Evolutionary conservation across 2,888 invertebrate genomes (phyloP).

Genomic region (Theodoxus fluviatilis): DNA sequence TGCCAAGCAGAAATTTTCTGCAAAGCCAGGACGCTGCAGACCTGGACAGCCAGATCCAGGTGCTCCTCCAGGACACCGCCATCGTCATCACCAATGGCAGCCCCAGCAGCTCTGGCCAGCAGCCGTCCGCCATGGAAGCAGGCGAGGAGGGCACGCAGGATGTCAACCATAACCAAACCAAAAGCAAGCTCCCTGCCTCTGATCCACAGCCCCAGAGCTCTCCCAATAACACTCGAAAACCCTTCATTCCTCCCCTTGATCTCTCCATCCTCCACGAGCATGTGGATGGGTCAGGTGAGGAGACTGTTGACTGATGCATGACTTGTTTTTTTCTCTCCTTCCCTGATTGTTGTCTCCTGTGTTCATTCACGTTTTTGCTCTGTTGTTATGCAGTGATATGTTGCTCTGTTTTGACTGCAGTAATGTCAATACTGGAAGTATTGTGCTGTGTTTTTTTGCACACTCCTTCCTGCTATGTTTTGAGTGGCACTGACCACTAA

Average conservation of each 20-base stretch:
- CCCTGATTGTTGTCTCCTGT: not conserved
- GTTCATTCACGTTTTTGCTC: not conserved
- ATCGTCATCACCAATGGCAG: constrained; percentile 24
- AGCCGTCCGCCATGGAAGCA: constrained; percentile 7
- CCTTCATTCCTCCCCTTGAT: constrained; percentile 68
- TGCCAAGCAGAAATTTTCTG: constrained; percentile 45
- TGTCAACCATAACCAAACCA: constrained; percentile 37
- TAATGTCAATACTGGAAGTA: not conserved
- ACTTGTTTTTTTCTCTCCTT: not conserved
- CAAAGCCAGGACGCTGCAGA: constrained; percentile 35
- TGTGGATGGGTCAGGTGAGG: constrained; percentile 68
- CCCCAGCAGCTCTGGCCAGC: constrained; percentile 22
- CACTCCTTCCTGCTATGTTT: too few species aligned
- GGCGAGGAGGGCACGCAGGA: constrained; percentile 30
- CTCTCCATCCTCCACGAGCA: constrained; percentile 71
- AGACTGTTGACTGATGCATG: not conserved
- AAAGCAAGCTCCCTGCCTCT: constrained; percentile 39
- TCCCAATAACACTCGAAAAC: constrained; percentile 63
- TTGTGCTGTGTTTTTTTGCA: too few species aligned
- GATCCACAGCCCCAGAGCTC: constrained; percentile 66
- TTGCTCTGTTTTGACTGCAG: not conserved
- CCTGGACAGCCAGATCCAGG: constrained; percentile 33
- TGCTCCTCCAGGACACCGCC: constrained; percentile 29
- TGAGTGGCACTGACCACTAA: too few species aligned
- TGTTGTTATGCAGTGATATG: too few species aligned